Conservation (phyloP, 2,797 vertebrate species). For the Cyclura pinguis region DNA sequence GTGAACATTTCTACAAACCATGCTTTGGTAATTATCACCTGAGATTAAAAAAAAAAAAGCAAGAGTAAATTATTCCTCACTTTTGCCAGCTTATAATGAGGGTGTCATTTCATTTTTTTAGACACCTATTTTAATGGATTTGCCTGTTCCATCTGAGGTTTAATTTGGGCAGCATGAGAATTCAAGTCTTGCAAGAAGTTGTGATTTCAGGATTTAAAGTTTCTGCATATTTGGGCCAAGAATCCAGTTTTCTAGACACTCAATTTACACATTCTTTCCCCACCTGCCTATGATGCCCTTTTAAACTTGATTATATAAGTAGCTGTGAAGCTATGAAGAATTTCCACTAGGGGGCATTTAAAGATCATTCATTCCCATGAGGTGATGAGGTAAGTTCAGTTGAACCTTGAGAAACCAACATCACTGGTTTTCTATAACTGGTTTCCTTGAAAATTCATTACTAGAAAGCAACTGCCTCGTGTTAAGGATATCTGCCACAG, state of each 20-base stretch:
- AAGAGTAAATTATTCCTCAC: neutral
- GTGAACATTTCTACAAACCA: constrained; percentile 15
- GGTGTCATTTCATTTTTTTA: neutral
- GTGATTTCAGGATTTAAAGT: constrained; percentile 2
- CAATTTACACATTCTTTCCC: neutral
- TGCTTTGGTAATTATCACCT: constrained; percentile 13
- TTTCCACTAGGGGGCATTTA: neutral
- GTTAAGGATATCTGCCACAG: neutral
- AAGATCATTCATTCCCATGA: neutral
- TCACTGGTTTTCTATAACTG: neutral
- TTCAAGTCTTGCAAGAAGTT: neutral
- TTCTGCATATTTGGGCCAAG: neutral
- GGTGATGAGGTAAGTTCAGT: neutral
- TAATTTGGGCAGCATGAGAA: neutral
- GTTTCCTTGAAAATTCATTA: neutral
- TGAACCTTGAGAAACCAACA: neutral
- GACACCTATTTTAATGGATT: constrained; percentile 10
- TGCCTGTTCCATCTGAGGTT: neutral
- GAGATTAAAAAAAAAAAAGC: neutral
- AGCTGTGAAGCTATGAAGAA: neutral
- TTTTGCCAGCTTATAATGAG: neutral
- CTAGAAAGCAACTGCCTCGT: neutral
- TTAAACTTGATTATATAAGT: neutral
- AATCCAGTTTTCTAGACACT: neutral
- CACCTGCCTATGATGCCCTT: neutral